These are phyloP conservation scores for Lepidurus arcticus DNA, from an alignment of 1,140 invertebrate genomes.

Conservation along the genomic window DNA sequence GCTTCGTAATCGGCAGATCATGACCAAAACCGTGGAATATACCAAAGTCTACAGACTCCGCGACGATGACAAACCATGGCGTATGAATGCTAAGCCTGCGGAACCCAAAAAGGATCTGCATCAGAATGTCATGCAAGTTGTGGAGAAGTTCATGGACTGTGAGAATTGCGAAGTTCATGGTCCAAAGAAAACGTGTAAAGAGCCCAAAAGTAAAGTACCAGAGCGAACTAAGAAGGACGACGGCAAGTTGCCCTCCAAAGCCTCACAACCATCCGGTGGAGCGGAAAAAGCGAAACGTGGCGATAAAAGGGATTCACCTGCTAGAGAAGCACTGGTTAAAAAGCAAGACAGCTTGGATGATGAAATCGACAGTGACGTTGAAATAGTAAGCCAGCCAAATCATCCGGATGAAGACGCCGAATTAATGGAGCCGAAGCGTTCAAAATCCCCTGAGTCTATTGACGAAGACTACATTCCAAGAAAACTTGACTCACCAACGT, in stretches of 20 bases:
- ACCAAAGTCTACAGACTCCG: constrained; percentile 23
- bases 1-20: not conserved
- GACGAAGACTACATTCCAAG: not conserved
- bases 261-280: not conserved
- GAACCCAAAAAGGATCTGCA: constrained; percentile 29
- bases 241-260: not conserved
- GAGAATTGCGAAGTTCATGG: constrained; percentile 30
- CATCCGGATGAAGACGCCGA: not conserved
- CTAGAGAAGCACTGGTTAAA: not conserved
- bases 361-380: constrained; percentile 26
- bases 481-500: not conserved
- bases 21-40: constrained; percentile 29
- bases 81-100: constrained; percentile 26
- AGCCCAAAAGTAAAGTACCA: not conserved
- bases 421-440: not conserved
- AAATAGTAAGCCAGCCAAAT: not conserved
- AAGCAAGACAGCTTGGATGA: not conserved
- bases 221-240: not conserved
- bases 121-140: constrained; percentile 29
- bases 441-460: not conserved
- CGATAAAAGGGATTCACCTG: not conserved
- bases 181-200: constrained; percentile 5
- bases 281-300: not conserved
- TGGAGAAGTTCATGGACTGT: constrained; percentile 29
- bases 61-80: constrained; percentile 32